A percentile compares a stretch with the other conserved stretches of the same genome.
phyloP scores from a whole-genome alignment of 2,888 invertebrate genomes.

The Acleris literana region DNA sequence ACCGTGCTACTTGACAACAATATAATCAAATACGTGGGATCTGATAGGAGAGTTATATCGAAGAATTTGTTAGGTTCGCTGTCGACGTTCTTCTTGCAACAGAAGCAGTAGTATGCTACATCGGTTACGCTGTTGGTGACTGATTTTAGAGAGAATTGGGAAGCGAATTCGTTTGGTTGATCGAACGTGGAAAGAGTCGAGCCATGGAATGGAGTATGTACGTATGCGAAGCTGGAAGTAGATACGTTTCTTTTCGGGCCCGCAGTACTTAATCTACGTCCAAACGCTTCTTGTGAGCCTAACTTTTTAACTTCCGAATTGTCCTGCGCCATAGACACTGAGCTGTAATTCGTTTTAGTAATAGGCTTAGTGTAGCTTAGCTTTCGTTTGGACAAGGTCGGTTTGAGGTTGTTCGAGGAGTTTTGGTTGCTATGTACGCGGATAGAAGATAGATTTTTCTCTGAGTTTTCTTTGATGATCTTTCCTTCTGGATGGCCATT shows the following conservation, averaged over 20 bases:
- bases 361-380: constrained; percentile 65
- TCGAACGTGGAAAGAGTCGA: constrained; percentile 91
- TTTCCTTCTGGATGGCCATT: constrained; percentile 46
- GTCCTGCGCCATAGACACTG: constrained; percentile 83
- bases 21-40: constrained; percentile 91
- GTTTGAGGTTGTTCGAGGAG: constrained; percentile 55
- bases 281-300: constrained; percentile 68
- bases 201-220: constrained; percentile 93
- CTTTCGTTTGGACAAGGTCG: constrained; percentile 67
- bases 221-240: constrained; percentile 91
- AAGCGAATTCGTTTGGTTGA: constrained; percentile 89
- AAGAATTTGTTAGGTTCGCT: constrained; percentile 86
- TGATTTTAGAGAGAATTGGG: constrained; percentile 89
- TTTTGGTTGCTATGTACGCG: constrained; percentile 51
- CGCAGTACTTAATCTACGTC: constrained; percentile 61
- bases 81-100: constrained; percentile 65
- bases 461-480: constrained; percentile 44
- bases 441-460: constrained; percentile 46
- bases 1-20: constrained; percentile 93
- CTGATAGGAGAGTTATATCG: constrained; percentile 87
- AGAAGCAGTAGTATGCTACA: constrained; percentile 72
- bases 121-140: constrained; percentile 84
- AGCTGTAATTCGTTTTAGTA: constrained; percentile 78
- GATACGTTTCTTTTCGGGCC: constrained; percentile 87
- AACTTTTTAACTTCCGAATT: constrained; percentile 78